Conservation (phyloP, 2,797 vertebrate species). For the Orestias chungarensis region DNA sequence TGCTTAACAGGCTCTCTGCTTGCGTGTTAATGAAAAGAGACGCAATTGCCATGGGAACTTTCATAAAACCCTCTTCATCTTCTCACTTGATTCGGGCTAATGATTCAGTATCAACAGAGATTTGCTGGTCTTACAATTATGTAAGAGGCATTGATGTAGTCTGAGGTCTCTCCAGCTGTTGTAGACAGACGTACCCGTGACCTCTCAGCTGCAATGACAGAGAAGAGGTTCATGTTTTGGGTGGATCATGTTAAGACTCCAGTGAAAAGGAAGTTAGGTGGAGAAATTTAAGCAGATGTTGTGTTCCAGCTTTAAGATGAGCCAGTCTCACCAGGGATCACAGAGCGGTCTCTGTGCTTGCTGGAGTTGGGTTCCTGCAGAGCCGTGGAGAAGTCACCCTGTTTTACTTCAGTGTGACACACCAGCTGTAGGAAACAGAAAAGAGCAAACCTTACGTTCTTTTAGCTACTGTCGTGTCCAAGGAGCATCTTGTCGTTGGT, state of each 20-base stretch:
- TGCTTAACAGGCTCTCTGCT: not conserved
- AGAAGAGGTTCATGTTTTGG: not conserved
- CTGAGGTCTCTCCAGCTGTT: conserved; percentile 84
- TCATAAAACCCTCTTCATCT: not conserved
- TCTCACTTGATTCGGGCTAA: not conserved
- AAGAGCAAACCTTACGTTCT: not conserved
- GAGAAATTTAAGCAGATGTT: not conserved
- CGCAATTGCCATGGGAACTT: not conserved
- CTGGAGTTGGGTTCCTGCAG: conserved; percentile 87
- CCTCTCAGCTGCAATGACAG: conserved; percentile 84
- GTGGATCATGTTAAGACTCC: not conserved
- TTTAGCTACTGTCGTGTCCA: not conserved
- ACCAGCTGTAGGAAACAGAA: conserved; percentile 81
- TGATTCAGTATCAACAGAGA: not conserved
- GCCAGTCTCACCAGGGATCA: conserved; percentile 86
- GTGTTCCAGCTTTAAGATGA: not conserved
- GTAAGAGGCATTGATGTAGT: conserved; percentile 97
- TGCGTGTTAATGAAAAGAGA: not conserved
- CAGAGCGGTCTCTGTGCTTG: conserved; percentile 87
- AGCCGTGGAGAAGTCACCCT: conserved; percentile 84
- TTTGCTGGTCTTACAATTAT: conserved; percentile 83
- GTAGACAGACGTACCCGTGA: conserved; percentile 89
- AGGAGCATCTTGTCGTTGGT: too few species aligned
- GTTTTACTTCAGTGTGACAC: conserved; percentile 82
- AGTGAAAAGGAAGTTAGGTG: not conserved